Evolutionary conservation across 2,113 vertebrate species (phyloP).

Genomic region (Poeciliopsis prolifica): DNA sequence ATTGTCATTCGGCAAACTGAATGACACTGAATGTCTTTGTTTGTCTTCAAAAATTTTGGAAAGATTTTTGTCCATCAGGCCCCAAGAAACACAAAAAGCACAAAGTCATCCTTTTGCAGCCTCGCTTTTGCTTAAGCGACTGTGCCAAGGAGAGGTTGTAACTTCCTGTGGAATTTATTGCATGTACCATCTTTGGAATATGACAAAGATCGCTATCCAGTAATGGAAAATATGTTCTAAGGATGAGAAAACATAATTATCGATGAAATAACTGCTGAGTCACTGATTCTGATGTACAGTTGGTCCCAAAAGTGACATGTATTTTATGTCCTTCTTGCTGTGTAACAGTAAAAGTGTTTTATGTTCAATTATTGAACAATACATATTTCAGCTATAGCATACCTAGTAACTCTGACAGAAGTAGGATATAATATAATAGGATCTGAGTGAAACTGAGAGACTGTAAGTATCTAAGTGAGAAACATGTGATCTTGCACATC

Average conservation of each 20-base stretch:
- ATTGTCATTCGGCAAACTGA: too few relatives aligned
- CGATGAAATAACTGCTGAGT: slow-evolving; percentile 8
- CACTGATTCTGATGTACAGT: slow-evolving; percentile 17
- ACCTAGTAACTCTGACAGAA: not conserved
- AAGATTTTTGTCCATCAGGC: too few relatives aligned
- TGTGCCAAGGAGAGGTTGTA: not conserved
- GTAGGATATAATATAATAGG: not conserved
- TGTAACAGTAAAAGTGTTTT: not conserved
- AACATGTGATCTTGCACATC: slow-evolving; percentile 5
- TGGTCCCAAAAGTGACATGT: not conserved
- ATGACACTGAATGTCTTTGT: too few relatives aligned
- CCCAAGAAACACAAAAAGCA: too few relatives aligned
- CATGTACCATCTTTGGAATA: not conserved
- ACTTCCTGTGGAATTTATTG: not conserved
- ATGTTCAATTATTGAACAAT: not conserved
- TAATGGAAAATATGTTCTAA: slow-evolving; percentile 14
- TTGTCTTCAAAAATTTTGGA: too few relatives aligned
- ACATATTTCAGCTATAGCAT: slow-evolving; percentile 2
- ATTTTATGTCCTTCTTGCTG: slow-evolving; percentile 4
- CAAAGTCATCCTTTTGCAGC: not conserved
- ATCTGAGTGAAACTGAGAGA: slow-evolving; percentile 1
- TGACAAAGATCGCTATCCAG: not conserved
- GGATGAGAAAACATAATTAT: not conserved
- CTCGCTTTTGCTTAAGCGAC: not conserved
- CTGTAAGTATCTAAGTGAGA: not conserved